phyloP scores from a whole-genome alignment of 2,888 invertebrate species.

The Aphidoletes aphidimyza region DNA sequence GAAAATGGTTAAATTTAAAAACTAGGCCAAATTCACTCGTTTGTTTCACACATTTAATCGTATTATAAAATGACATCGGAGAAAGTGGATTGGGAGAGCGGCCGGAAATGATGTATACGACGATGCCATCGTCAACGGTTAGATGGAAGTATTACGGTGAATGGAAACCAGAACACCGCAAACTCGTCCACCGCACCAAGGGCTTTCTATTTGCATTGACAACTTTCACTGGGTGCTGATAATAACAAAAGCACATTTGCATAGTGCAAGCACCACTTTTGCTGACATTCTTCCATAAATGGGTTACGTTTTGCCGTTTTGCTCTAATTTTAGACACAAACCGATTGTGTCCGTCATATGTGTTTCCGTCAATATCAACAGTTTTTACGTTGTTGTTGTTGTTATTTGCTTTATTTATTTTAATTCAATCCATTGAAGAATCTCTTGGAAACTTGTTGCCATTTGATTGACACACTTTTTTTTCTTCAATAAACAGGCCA shows the following conservation, averaged over 20 bases:
- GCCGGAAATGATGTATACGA: neutral
- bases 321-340: neutral
- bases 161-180: neutral
- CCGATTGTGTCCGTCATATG: neutral
- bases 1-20: neutral
- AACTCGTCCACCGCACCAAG: neutral
- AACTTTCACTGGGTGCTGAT: too few species aligned
- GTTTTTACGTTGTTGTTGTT: neutral
- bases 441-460: constrained; percentile 10
- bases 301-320: neutral
- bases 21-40: neutral
- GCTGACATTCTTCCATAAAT: neutral
- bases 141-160: neutral
- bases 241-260: too few species aligned
- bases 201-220: neutral
- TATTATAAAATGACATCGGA: neutral
- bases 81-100: too few species aligned
- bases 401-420: neutral
- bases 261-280: neutral
- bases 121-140: neutral
- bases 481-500: neutral
- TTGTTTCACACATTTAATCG: neutral
- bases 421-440: too few species aligned
- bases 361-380: neutral
- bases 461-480: constrained; percentile 30